Base-by-base conservation (phyloP, 1,140 invertebrate genomes). In the Diabrotica undecimpunctata region DNA sequence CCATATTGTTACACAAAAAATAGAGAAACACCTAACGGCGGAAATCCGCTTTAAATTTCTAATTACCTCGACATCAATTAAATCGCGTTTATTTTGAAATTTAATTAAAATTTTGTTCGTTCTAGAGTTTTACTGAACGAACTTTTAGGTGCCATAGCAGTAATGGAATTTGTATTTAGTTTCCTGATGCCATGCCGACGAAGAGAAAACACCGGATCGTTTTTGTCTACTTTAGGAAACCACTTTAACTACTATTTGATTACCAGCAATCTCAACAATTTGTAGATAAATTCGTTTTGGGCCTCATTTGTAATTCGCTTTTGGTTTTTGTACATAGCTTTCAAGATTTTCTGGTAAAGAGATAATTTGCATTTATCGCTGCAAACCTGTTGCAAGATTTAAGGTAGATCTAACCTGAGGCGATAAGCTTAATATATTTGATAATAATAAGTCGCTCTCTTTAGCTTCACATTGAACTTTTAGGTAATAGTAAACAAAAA, bases 11-110 rank as follows among this genome's bases (percentile, higher is more conserved):
- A 25, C 25, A 25, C 25, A 25, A 25, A 25, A 25, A 25, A 25
- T 25, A 25, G 25, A 25, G 25, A 25, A 25, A 25, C 25, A 25
- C 25, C 25, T 25, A 25, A 25, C 25, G 25, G 25, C 25, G 25
- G 25, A 3, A 57, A 38, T 57, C 25, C 10, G 55, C 55, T 38
- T 38, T 38, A 36, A n/a, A 57, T 36, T 55, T 36, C 11, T 57
- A 37, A 57, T 57, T 57, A 57, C 55, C 36, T 53, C 54, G n/a
- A 57, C 55, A 57, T 57, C 55, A 37, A 57, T 57, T 57, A 57
- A 57, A 57, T 57, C 25, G 10, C 55, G 36, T 38, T 57, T 13
- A 57, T 57, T 38, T 38, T n/a, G n/a, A 37, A 57, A 37, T 57
- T 57, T 38, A 36, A 57, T 57, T 57, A 57, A 57, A 57, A 57